These are phyloP conservation scores for Fabriciana adippe DNA, from an alignment of 2,888 invertebrate species.

Conservation along the genomic window DNA sequence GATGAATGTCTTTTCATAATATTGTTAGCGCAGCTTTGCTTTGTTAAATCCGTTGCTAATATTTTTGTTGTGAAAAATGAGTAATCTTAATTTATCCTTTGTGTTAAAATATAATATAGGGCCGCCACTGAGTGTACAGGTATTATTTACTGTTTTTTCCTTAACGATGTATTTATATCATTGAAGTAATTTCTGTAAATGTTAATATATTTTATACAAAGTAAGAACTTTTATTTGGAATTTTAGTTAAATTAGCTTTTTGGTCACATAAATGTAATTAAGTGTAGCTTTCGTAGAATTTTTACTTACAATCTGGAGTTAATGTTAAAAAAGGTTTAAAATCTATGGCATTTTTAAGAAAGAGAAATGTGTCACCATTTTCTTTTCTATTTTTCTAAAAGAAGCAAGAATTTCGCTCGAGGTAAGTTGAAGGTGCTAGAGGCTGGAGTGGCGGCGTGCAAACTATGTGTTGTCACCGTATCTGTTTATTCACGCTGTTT, in stretches of 20 bases:
- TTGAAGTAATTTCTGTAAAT: too few relatives aligned
- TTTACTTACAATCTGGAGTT: slow-evolving; percentile 21
- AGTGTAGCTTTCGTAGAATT: slow-evolving; percentile 10
- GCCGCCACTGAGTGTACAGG: neutral
- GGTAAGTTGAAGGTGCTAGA: slow-evolving; percentile 60
- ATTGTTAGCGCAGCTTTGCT: slow-evolving; percentile 31
- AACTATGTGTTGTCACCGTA: slow-evolving; percentile 53
- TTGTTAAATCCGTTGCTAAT: slow-evolving; percentile 29
- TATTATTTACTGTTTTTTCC: neutral
- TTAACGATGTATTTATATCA: too few relatives aligned
- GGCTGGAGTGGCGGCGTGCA: slow-evolving; percentile 60
- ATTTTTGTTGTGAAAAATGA: slow-evolving; percentile 28
- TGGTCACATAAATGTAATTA: slow-evolving; percentile 22
- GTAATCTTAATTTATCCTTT: slow-evolving; percentile 18
- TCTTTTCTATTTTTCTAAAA: slow-evolving; percentile 46
- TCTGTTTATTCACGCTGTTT: slow-evolving; percentile 44
- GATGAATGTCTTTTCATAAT: slow-evolving; percentile 37
- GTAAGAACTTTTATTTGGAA: too few relatives aligned
- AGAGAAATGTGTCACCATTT: slow-evolving; percentile 45
- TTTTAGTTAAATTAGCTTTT: slow-evolving; percentile 3
- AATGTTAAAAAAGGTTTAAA: slow-evolving; percentile 36
- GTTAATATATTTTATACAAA: too few relatives aligned
- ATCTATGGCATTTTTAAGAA: slow-evolving; percentile 39
- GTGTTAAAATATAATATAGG: slow-evolving; percentile 1
- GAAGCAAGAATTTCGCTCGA: slow-evolving; percentile 50